A percentile compares a stretch with the other conserved stretches of the same genome.
phyloP scores from a whole-genome alignment of 2,113 vertebrate genomes.

The Ciconia maguari region DNA sequence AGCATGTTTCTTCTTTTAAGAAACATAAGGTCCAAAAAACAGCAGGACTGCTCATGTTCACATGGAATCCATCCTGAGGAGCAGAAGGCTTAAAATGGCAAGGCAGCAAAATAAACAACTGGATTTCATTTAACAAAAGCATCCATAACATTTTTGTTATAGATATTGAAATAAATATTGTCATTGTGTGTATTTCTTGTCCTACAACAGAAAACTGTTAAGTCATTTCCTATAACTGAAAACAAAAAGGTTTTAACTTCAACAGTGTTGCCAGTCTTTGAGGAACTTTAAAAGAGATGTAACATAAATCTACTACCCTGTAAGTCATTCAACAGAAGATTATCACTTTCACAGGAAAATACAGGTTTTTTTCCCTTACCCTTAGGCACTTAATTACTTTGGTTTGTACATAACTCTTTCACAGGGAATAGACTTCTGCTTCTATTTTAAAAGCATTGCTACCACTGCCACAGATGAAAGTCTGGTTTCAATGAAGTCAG shows the following conservation, averaged over 20 bases:
- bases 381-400: background rate
- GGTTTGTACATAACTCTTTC: background rate
- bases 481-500: background rate
- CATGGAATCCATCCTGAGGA: background rate
- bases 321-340: background rate
- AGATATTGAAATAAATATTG: background rate
- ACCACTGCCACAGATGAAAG: background rate
- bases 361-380: background rate
- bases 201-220: background rate
- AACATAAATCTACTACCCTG: background rate
- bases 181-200: background rate
- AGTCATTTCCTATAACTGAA: background rate
- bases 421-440: background rate
- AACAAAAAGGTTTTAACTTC: background rate
- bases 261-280: background rate
- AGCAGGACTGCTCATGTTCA: background rate
- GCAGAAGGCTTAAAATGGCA: background rate
- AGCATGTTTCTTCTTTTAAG: background rate
- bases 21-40: background rate
- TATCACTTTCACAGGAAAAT: background rate
- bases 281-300: background rate
- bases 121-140: background rate
- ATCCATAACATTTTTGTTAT: background rate
- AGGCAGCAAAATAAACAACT: background rate
- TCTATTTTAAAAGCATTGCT: background rate